These are phyloP conservation scores for Pharmacophagus antenor DNA, from an alignment of 2,888 invertebrate species.

Conservation along the genomic window DNA sequence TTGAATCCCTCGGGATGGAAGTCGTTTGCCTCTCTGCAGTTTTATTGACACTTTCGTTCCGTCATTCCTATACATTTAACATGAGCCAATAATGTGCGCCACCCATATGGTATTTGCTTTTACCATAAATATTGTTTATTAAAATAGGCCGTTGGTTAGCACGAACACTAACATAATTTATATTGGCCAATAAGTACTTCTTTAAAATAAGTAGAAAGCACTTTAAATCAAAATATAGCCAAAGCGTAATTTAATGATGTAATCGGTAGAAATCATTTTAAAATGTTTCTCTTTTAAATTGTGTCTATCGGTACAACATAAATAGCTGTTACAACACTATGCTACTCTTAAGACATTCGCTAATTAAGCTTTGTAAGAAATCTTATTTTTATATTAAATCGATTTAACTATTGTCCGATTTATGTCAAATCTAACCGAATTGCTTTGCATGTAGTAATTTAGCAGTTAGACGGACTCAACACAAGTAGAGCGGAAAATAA, in stretches of 20 bases:
- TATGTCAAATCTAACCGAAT: neutral
- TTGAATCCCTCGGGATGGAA: neutral
- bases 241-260: neutral
- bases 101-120: neutral
- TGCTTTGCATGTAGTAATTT: conserved; percentile 1
- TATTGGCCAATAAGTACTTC: too few relatives aligned
- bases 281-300: too few relatives aligned
- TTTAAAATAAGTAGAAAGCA: too few relatives aligned
- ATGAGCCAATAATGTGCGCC: conserved; percentile 53
- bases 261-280: too few relatives aligned
- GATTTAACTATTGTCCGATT: neutral
- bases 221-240: neutral
- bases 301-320: too few relatives aligned
- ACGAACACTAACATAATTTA: too few relatives aligned
- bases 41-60: conserved; percentile 35
- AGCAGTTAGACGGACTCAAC: conserved; percentile 34
- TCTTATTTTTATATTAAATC: too few relatives aligned
- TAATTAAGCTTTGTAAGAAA: too few relatives aligned
- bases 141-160: neutral
- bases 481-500: conserved; percentile 40
- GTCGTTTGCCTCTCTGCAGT: conserved; percentile 38
- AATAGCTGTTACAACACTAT: too few relatives aligned
- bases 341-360: too few relatives aligned
- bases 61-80: conserved; percentile 51
- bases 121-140: neutral